Evolutionary conservation across 2,888 invertebrate species (phyloP).

Genomic region (Melitaea athalia): DNA sequence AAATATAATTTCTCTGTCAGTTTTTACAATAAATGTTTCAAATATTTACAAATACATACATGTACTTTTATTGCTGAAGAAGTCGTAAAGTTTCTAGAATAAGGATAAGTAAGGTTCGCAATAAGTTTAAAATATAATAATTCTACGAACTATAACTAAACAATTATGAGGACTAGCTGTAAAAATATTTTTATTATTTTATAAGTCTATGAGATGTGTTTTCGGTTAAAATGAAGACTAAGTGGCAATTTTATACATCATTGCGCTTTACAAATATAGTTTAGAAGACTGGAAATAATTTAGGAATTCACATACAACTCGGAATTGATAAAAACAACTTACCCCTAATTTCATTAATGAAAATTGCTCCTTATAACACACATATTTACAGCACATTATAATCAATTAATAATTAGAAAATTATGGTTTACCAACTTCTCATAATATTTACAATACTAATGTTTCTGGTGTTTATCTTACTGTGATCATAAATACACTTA

Average conservation of each 20-base stretch:
- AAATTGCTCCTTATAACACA: conserved; percentile 46
- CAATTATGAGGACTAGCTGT: conserved; percentile 76
- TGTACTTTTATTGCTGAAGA: conserved; percentile 78
- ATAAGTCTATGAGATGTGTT: conserved; percentile 55
- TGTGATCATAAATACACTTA: conserved; percentile 80
- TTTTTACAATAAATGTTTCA: conserved; percentile 72
- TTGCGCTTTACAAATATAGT: conserved; percentile 18
- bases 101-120: conserved; percentile 53
- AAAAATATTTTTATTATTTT: conserved; percentile 72
- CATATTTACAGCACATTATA: conserved; percentile 74
- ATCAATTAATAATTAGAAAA: conserved; percentile 65
- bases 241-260: conserved; percentile 35
- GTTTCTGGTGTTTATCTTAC: conserved; percentile 82
- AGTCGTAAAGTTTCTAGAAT: conserved; percentile 69
- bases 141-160: conserved; percentile 72
- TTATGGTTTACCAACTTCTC: conserved; percentile 66
- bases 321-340: conserved; percentile 31
- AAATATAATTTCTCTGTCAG: conserved; percentile 76
- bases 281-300: conserved; percentile 25
- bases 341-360: conserved; percentile 26
- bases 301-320: conserved; percentile 26
- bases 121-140: conserved; percentile 66
- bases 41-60: conserved; percentile 78
- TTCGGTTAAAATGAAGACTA: conserved; percentile 31
- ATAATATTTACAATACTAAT: conserved; percentile 78